Evolutionary conservation across 2,888 invertebrate genomes (phyloP).

Genomic region (Unio delphinus): DNA sequence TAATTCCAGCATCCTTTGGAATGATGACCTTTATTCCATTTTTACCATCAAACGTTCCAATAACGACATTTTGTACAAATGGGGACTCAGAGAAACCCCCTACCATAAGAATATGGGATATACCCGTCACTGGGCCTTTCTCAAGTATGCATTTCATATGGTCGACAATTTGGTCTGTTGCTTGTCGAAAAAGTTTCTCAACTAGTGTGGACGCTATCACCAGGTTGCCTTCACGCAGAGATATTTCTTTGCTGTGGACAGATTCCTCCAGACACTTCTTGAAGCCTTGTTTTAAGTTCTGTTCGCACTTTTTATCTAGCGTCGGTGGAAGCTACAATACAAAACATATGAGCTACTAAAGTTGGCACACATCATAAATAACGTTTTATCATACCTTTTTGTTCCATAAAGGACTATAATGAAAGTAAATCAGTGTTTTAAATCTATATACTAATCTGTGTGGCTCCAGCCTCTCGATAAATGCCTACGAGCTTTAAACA

Average conservation of each 20-base stretch:
- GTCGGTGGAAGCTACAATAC: no score
- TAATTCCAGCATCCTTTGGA: no score
- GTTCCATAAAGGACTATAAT: constrained; percentile 5
- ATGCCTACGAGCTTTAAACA: no score
- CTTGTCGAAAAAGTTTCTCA: constrained; percentile 8
- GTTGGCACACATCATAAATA: no score
- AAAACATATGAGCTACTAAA: no score
- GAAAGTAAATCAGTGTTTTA: not conserved
- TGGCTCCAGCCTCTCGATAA: no score
- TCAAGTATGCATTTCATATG: constrained; percentile 14
- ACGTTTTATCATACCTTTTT: not conserved
- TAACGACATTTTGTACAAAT: constrained; percentile 14
- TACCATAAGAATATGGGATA: constrained; percentile 19
- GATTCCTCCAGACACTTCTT: no score
- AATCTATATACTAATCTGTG: no score
- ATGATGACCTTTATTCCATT: no score
- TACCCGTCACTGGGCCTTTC: constrained; percentile 1
- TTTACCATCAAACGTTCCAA: constrained; percentile 1
- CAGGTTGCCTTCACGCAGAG: not conserved
- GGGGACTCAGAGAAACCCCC: constrained; percentile 25
- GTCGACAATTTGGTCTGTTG: constrained; percentile 8
- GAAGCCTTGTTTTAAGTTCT: no score
- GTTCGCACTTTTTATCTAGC: no score
- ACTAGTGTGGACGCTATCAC: constrained; percentile 11
- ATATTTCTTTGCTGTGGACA: no score